A percentile compares a stretch with the other conserved stretches of the same genome.
Evolutionary conservation across 2,888 invertebrate species (phyloP).

Genomic region (Raillietiella orientalis): DNA sequence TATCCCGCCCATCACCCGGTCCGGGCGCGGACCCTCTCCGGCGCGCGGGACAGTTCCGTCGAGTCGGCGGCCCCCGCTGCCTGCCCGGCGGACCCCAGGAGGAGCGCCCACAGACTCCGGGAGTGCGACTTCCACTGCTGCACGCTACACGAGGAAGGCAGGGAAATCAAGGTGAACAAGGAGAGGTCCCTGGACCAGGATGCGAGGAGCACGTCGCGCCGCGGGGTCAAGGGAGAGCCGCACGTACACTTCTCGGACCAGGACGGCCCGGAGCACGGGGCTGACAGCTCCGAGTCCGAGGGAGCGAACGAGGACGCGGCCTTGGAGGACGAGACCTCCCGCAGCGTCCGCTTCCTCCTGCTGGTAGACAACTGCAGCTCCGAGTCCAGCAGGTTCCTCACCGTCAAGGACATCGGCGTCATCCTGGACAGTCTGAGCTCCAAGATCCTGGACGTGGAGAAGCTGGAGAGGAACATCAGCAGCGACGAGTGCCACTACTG

Average conservation of each 20-base stretch:
- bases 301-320: constrained; percentile 44
- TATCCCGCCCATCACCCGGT: constrained; percentile 9
- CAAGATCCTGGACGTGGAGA: constrained; percentile 72
- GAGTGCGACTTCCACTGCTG: constrained; percentile 91
- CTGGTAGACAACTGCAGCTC: constrained; percentile 72
- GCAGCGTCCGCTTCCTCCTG: constrained; percentile 66
- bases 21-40: constrained; percentile 18
- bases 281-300: constrained; percentile 61
- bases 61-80: constrained; percentile 16
- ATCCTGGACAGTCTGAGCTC: constrained; percentile 68
- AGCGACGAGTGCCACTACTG: constrained; percentile 81
- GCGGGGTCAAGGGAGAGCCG: constrained; percentile 8
- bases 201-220: constrained; percentile 10
- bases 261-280: constrained; percentile 22
- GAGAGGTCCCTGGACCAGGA: constrained; percentile 8
- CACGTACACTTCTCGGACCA: constrained; percentile 51
- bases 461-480: constrained; percentile 63
- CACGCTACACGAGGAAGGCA: constrained; percentile 40
- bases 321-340: constrained; percentile 31
- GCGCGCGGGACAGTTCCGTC: constrained; percentile 13
- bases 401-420: constrained; percentile 79
- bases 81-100: constrained; percentile 9
- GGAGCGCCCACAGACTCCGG: constrained; percentile 12
- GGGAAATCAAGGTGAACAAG: constrained; percentile 33
- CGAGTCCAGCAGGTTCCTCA: constrained; percentile 64